Percentiles rank a stretch among this genome's conserved stretches.
Evolutionary conservation across 2,888 invertebrate species (phyloP).

Genomic region (Choristoneura rosaceana): DNA sequence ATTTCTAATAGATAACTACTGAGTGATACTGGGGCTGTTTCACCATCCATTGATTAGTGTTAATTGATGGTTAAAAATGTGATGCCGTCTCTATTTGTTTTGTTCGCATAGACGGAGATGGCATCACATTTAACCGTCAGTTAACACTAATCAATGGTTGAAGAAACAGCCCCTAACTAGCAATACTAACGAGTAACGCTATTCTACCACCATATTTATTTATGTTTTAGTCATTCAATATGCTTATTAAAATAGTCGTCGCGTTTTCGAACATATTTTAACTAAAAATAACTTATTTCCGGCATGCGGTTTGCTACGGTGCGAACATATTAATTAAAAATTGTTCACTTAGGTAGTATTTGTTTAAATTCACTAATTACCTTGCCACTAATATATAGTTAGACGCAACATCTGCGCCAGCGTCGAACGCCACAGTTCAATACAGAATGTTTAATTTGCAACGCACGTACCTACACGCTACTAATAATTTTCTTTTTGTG

Average conservation of each 20-base stretch:
- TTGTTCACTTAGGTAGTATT: conserved; percentile 79
- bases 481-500: conserved; percentile 72
- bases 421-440: conserved; percentile 57
- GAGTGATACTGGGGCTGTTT: no score
- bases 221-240: neutral
- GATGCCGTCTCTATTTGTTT: no score
- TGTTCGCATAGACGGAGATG: no score
- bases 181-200: neutral
- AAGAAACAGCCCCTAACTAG: no score
- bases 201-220: neutral
- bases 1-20: no score
- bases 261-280: conserved; percentile 6
- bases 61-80: no score
- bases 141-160: no score
- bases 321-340: conserved; percentile 75
- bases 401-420: conserved; percentile 73
- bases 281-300: conserved; percentile 35
- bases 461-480: conserved; percentile 53
- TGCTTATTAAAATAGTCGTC: conserved; percentile 4
- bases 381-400: conserved; percentile 79
- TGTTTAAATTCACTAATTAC: conserved; percentile 83
- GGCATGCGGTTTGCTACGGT: conserved; percentile 13
- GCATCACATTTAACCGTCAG: no score
- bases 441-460: conserved; percentile 70
- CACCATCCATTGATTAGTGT: no score